Percentiles rank a stretch among this genome's conserved stretches.
These are phyloP conservation scores for Drosophila ochracea DNA, from an alignment of 2,888 invertebrate species.

Conservation along the genomic window DNA sequence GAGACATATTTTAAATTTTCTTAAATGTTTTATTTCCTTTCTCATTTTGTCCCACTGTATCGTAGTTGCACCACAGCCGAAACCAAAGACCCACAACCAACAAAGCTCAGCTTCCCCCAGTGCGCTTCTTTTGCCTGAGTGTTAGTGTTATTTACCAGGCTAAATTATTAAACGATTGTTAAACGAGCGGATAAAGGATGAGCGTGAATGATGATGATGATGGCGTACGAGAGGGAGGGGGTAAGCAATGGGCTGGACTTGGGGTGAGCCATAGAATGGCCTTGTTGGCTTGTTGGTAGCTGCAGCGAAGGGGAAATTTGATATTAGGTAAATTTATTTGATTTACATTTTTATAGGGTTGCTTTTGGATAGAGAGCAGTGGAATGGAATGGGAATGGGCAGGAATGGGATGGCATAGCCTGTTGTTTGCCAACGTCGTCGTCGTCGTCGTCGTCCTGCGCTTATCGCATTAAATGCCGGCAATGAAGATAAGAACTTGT, in stretches of 20 bases:
- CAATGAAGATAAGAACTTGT: constrained; percentile 75
- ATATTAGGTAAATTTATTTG: constrained; percentile 83
- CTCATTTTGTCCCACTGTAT: constrained; percentile 27
- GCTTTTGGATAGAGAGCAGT: constrained; percentile 26
- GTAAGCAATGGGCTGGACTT: constrained; percentile 4
- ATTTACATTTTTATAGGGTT: constrained; percentile 81
- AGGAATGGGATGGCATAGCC: constrained; percentile 6
- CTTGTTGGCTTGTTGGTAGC: constrained; percentile 53
- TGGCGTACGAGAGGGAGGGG: constrained; percentile 31
- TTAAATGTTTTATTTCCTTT: background rate
- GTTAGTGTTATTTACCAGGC: constrained; percentile 83
- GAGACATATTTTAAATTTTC: background rate
- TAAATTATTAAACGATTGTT: constrained; percentile 83
- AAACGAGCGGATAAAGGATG: constrained; percentile 82
- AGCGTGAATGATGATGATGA: constrained; percentile 81
- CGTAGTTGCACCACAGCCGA: constrained; percentile 21
- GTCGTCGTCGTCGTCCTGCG: constrained; percentile 60
- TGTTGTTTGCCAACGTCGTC: constrained; percentile 68
- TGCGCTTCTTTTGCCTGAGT: constrained; percentile 54
- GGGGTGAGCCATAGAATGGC: constrained; percentile 33
- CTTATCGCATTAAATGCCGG: constrained; percentile 79
- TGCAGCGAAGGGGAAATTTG: constrained; percentile 78
- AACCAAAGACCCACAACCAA: constrained; percentile 41
- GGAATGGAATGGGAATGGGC: constrained; percentile 17
- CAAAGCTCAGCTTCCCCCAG: constrained; percentile 26